Conservation (phyloP, 2,797 vertebrate species). For the Parauchenoglanis punctatus region DNA sequence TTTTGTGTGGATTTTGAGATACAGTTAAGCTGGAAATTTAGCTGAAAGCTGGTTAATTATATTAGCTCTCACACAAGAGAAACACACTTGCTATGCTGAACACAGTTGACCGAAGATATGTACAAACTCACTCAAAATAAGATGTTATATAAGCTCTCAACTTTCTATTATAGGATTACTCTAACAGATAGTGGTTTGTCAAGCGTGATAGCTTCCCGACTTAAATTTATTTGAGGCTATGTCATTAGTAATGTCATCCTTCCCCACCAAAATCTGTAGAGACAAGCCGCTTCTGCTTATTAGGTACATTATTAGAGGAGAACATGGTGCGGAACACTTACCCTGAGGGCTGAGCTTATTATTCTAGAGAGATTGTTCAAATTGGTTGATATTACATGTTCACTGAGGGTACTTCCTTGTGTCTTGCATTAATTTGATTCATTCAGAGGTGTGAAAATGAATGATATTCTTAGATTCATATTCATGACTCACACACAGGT, state of each 20-base stretch:
- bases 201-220: not conserved
- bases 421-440: not conserved
- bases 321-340: not conserved
- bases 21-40: not conserved
- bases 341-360: not conserved
- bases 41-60: not conserved
- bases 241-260: not conserved
- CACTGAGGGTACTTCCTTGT: not conserved
- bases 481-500: not conserved
- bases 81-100: not conserved
- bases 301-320: not conserved
- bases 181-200: not conserved
- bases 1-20: not conserved
- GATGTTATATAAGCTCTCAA: not conserved
- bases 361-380: not conserved
- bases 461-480: not conserved
- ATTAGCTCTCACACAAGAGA: not conserved
- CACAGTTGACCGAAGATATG: not conserved
- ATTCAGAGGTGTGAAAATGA: not conserved
- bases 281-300: not conserved
- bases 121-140: not conserved
- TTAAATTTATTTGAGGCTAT: not conserved
- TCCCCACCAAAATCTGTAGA: not conserved
- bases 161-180: not conserved
- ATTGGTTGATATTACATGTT: not conserved